Conservation (phyloP, 2,888 invertebrate genomes). For the Kryphioiulus occultus region DNA sequence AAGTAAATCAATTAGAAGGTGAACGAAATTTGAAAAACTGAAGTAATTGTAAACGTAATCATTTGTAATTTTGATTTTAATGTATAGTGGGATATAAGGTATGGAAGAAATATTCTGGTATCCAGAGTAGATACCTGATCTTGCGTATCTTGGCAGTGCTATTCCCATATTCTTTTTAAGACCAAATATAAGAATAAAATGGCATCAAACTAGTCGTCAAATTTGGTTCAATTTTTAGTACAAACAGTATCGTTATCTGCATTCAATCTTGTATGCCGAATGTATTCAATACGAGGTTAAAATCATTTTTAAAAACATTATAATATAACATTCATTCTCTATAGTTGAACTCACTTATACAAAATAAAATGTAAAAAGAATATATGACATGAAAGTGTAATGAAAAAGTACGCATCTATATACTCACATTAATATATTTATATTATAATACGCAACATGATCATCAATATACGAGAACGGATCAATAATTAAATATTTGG, state of each 20-base stretch:
- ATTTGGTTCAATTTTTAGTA: neutral
- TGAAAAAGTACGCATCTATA: neutral
- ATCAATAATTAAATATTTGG: neutral
- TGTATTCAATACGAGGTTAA: neutral
- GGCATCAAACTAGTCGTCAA: neutral
- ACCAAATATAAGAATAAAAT: neutral
- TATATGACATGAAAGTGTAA: neutral
- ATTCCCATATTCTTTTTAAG: neutral
- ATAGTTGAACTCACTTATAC: neutral
- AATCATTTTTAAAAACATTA: neutral
- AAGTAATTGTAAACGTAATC: neutral
- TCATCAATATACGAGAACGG: neutral
- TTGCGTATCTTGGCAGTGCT: neutral
- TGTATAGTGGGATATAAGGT: neutral
- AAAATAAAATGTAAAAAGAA: neutral
- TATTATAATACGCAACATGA: neutral
- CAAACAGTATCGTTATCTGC: neutral
- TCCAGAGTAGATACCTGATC: neutral
- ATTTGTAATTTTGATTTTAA: neutral
- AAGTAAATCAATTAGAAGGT: neutral
- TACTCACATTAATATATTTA: constrained; percentile 12
- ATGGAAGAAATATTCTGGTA: neutral
- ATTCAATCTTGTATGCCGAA: neutral
- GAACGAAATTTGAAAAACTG: neutral
- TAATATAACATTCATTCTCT: neutral